Percentiles rank a stretch among this genome's conserved stretches.
These are phyloP conservation scores for Chauna torquata DNA, from an alignment of 2,113 vertebrate genomes.

Conservation along the genomic window DNA sequence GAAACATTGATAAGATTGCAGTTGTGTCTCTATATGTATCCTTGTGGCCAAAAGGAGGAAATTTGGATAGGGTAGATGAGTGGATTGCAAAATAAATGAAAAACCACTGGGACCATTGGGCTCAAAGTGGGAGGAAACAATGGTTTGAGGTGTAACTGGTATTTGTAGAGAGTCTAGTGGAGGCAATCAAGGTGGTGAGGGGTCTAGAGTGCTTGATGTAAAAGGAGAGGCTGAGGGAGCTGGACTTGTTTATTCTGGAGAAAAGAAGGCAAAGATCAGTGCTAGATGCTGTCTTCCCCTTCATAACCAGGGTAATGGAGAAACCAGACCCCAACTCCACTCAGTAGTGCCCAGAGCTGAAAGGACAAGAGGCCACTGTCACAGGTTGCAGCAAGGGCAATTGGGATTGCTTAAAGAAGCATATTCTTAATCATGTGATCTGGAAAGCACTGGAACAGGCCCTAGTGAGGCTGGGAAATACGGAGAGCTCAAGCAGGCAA, in stretches of 20 bases:
- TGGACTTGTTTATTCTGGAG: neutral
- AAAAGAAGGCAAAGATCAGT: neutral
- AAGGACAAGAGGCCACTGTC: neutral
- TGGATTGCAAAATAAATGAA: neutral
- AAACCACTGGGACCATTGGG: neutral
- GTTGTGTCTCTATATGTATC: neutral
- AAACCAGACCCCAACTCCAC: neutral
- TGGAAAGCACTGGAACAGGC: neutral
- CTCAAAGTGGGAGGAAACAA: neutral
- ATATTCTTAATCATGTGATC: neutral
- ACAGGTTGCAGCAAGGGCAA: neutral
- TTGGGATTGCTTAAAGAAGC: neutral
- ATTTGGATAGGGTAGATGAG: neutral
- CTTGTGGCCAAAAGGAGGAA: neutral
- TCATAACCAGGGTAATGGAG: neutral
- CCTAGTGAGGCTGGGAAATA: rapidly evolving
- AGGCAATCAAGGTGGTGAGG: neutral
- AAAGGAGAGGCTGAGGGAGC: neutral
- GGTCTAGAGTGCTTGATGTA: neutral
- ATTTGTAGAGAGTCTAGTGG: neutral
- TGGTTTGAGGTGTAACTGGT: neutral
- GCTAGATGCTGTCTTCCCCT: neutral
- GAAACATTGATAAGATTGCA: conserved; percentile 40
- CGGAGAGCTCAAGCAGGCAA: neutral
- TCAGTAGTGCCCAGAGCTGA: neutral